These are phyloP conservation scores for Hoplostethus atlanticus DNA, from an alignment of 2,797 vertebrate genomes.

Conservation along the genomic window DNA sequence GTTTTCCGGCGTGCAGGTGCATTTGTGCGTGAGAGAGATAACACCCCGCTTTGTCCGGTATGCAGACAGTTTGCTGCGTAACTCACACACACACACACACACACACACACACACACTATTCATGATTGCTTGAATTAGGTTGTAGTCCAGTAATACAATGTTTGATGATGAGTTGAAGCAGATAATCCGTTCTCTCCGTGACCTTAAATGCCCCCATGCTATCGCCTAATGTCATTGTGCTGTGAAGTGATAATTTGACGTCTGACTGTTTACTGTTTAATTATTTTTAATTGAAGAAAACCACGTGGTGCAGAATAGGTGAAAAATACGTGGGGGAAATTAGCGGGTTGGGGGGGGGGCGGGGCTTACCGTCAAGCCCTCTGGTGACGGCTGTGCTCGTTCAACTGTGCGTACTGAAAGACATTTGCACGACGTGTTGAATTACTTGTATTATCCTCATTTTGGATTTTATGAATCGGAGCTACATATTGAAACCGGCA, in stretches of 20 bases:
- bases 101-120: too few species aligned
- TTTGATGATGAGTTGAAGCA: constrained; percentile 17
- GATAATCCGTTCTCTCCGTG: constrained; percentile 10
- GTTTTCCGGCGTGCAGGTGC: constrained; percentile 23
- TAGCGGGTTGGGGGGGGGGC: background rate
- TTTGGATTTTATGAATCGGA: background rate
- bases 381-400: background rate
- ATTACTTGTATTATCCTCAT: background rate
- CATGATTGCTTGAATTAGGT: constrained; percentile 10
- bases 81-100: too few species aligned
- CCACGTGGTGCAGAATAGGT: too few species aligned
- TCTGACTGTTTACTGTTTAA: background rate
- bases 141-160: constrained; percentile 1
- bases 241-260: constrained; percentile 15
- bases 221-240: background rate
- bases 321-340: too few species aligned
- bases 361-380: constrained; percentile 2
- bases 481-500: background rate
- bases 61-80: constrained; percentile 1
- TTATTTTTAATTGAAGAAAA: too few species aligned
- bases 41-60: constrained; percentile 1
- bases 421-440: background rate
- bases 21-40: constrained; percentile 59
- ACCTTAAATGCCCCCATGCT: constrained; percentile 13
- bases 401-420: constrained; percentile 7